These are phyloP conservation scores for Drosophila quinaria DNA, from an alignment of 2,888 invertebrate genomes.

Conservation along the genomic window DNA sequence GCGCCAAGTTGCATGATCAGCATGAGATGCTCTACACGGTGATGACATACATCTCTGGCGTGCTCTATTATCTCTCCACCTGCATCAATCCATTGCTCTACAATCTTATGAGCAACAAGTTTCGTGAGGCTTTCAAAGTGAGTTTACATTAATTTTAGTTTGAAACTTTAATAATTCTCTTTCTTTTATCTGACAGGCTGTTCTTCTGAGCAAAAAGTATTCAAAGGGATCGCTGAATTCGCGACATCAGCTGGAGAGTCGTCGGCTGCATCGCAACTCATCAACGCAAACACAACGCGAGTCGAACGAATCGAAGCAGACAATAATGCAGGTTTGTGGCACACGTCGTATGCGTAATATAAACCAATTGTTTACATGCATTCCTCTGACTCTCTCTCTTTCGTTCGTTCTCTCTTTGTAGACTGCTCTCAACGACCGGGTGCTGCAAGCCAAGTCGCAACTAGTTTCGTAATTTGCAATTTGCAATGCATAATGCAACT, in stretches of 20 bases:
- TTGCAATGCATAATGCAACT: slow-evolving; percentile 43
- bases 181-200: slow-evolving; percentile 55
- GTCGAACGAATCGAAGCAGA: slow-evolving; percentile 86
- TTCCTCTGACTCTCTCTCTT: not conserved
- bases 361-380: slow-evolving; percentile 6
- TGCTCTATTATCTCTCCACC: slow-evolving; percentile 96
- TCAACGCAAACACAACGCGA: slow-evolving; percentile 87
- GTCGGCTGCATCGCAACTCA: slow-evolving; percentile 71
- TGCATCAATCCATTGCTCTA: slow-evolving; percentile 97
- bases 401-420: slow-evolving; percentile 48
- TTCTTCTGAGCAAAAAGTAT: slow-evolving; percentile 79
- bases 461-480: slow-evolving; percentile 54
- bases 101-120: slow-evolving; percentile 97
- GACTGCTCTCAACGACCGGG: slow-evolving; percentile 84
- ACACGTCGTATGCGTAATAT: slow-evolving; percentile 40
- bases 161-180: not conserved
- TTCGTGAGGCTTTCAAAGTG: slow-evolving; percentile 96
- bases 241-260: slow-evolving; percentile 70
- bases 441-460: slow-evolving; percentile 54
- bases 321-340: slow-evolving; percentile 86
- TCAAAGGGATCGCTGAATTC: slow-evolving; percentile 87
- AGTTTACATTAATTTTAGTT: not conserved
- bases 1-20: slow-evolving; percentile 68
- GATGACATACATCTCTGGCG: slow-evolving; percentile 91
- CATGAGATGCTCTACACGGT: slow-evolving; percentile 83